These are phyloP conservation scores for Aleiodes sp. DNA, from an alignment of 1,140 invertebrate species.

Conservation along the genomic window DNA sequence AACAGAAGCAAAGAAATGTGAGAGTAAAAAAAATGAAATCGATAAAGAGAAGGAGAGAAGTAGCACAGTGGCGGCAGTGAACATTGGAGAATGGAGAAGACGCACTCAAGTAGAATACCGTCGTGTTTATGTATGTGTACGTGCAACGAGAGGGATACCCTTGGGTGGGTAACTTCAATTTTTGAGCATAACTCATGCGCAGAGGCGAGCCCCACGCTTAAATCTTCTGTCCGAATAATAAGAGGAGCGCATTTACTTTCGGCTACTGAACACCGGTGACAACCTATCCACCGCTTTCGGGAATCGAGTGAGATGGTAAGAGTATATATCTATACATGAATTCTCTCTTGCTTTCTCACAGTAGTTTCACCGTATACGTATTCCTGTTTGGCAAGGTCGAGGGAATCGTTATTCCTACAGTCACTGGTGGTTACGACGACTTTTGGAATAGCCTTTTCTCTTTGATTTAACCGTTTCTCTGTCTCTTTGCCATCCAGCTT, in stretches of 20 bases:
- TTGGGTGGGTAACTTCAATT: slow-evolving; percentile 52
- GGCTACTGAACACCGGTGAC: slow-evolving; percentile 50
- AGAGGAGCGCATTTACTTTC: slow-evolving; percentile 57
- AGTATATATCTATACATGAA: slow-evolving; percentile 19
- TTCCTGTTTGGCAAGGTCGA: slow-evolving; percentile 55
- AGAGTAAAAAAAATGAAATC: not conserved
- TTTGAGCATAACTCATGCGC: slow-evolving; percentile 58
- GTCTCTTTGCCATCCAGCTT: slow-evolving; percentile 24
- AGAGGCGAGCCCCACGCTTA: slow-evolving; percentile 46
- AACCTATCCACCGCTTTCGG: slow-evolving; percentile 47
- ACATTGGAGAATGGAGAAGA: slow-evolving; percentile 9
- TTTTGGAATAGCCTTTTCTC: slow-evolving; percentile 29
- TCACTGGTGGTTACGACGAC: slow-evolving; percentile 30
- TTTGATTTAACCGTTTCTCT: slow-evolving; percentile 52
- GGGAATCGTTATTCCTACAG: slow-evolving; percentile 52
- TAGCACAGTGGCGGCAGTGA: slow-evolving; percentile 14
- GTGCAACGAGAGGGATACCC: slow-evolving; percentile 30
- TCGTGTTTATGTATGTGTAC: not conserved
- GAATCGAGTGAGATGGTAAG: slow-evolving; percentile 25
- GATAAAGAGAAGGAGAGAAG: slow-evolving; percentile 26
- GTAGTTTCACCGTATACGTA: slow-evolving; percentile 30
- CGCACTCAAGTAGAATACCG: slow-evolving; percentile 13
- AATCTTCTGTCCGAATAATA: slow-evolving; percentile 59
- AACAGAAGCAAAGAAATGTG: slow-evolving; percentile 46
- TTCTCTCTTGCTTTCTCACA: not conserved